Evolutionary conservation across 2,797 vertebrate genomes (phyloP).

Genomic region (Myiotriccus ornatus): DNA sequence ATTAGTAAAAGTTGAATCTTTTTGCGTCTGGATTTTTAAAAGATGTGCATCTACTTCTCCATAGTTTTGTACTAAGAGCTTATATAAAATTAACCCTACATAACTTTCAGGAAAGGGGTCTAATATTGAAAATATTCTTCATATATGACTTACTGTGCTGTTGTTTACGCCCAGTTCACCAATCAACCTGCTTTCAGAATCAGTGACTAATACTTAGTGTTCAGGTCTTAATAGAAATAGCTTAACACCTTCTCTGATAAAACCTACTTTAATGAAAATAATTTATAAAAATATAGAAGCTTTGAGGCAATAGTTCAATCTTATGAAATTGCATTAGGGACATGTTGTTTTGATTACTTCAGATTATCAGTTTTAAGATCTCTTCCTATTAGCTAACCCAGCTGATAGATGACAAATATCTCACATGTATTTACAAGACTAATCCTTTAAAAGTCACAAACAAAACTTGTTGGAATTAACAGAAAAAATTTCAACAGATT

Average conservation of each 20-base stretch:
- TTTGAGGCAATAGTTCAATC: background rate
- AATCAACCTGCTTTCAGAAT: background rate
- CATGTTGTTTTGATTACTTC: background rate
- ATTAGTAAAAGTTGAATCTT: background rate
- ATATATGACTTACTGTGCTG: background rate
- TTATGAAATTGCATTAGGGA: background rate
- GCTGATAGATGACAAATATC: background rate
- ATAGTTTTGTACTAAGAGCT: background rate
- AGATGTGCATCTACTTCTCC: background rate
- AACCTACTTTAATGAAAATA: background rate
- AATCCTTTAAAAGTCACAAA: background rate
- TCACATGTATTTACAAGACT: background rate
- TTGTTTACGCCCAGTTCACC: background rate
- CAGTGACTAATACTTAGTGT: background rate
- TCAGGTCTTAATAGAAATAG: background rate
- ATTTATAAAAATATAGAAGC: background rate
- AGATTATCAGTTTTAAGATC: background rate
- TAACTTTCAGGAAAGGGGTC: background rate
- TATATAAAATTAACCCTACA: background rate
- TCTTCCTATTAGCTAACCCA: background rate
- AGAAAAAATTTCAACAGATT: background rate
- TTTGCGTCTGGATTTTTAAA: rapidly evolving
- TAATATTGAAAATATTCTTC: background rate
- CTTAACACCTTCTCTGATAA: background rate
- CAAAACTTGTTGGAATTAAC: background rate